Evolutionary conservation across 2,113 vertebrate genomes (phyloP).

Genomic region (Scalopus aquaticus): DNA sequence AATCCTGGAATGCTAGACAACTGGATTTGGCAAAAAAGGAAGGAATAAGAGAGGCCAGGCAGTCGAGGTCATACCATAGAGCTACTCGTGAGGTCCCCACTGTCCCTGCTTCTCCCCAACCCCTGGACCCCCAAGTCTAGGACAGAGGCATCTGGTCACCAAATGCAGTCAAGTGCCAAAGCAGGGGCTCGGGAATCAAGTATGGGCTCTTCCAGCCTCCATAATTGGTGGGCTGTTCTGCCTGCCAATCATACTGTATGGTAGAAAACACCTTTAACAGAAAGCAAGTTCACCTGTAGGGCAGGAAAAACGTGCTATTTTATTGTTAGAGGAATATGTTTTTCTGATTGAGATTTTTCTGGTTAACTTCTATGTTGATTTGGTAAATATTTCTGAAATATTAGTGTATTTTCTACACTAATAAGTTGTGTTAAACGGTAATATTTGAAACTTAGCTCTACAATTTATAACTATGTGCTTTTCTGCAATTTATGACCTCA

Average conservation of each 20-base stretch:
- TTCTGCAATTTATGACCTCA: neutral
- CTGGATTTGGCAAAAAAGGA: neutral
- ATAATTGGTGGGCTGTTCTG: neutral
- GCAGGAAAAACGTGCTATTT: neutral
- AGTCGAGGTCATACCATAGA: neutral
- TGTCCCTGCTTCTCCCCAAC: neutral
- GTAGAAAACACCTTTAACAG: neutral
- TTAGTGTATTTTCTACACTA: neutral
- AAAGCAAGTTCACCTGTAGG: neutral
- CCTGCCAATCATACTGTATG: neutral
- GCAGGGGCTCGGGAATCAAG: neutral
- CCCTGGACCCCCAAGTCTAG: neutral
- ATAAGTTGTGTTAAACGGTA: neutral
- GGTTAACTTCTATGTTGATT: neutral
- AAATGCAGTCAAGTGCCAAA: neutral
- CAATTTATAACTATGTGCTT: neutral
- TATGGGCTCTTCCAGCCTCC: neutral
- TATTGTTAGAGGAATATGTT: neutral
- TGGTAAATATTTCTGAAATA: constrained; percentile 40
- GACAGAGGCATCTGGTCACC: neutral
- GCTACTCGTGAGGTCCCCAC: no score
- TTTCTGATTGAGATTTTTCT: neutral
- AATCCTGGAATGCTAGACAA: neutral
- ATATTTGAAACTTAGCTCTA: neutral
- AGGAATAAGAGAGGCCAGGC: neutral